Evolutionary conservation across 2,113 vertebrate genomes (phyloP).

Genomic region (Apteryx mantelli): DNA sequence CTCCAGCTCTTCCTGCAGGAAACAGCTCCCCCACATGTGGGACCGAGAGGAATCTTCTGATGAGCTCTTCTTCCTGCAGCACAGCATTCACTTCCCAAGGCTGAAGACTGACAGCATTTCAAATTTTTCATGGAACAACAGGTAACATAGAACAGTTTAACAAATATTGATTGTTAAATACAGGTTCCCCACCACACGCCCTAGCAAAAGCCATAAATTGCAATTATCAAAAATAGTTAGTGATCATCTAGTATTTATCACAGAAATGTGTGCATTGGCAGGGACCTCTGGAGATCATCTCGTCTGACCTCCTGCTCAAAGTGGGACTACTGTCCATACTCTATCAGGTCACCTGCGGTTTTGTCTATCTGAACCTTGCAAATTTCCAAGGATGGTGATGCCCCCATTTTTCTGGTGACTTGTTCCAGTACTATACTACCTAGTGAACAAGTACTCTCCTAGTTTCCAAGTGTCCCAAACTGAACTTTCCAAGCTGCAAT

Average conservation of each 20-base stretch:
- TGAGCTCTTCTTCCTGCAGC: neutral
- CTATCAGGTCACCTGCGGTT: neutral
- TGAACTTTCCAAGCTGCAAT: neutral
- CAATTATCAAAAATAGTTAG: neutral
- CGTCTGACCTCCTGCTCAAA: neutral
- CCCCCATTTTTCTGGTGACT: neutral
- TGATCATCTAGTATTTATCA: neutral
- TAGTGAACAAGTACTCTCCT: neutral
- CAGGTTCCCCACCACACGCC: neutral
- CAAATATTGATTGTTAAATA: neutral
- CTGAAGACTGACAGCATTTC: neutral
- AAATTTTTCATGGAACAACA: neutral
- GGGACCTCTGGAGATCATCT: neutral
- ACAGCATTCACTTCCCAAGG: neutral
- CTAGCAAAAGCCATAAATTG: neutral
- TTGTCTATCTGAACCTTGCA: neutral
- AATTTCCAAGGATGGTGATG: neutral
- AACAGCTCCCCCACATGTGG: accelerated
- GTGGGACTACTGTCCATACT: neutral
- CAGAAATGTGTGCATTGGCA: neutral
- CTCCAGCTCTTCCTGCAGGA: neutral
- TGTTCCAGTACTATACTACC: neutral
- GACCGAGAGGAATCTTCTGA: neutral
- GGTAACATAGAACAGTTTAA: neutral
- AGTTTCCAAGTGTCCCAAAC: neutral